Evolutionary conservation across 2,113 vertebrate species (phyloP).

Genomic region (Crotalus horridus): DNA sequence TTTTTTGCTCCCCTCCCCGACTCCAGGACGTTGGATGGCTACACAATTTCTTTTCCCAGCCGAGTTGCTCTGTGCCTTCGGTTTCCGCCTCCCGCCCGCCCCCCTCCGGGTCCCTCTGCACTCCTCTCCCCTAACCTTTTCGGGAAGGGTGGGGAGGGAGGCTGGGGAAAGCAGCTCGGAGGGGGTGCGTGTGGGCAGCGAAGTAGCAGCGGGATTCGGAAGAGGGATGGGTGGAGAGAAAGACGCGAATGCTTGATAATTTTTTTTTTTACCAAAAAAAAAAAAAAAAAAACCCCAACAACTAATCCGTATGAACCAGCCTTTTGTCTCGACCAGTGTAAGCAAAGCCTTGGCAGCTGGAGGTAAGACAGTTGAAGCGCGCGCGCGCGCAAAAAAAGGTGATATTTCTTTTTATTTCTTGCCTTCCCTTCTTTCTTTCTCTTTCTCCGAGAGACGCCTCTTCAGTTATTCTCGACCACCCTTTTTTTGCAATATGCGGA

Average conservation of each 20-base stretch:
- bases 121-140: background rate
- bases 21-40: background rate
- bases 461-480: background rate
- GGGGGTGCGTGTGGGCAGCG: slow-evolving; percentile 58
- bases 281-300: background rate
- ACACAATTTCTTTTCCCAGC: background rate
- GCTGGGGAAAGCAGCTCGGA: slow-evolving; percentile 22
- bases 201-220: background rate
- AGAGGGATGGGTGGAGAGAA: slow-evolving; percentile 34
- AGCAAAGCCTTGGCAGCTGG: background rate
- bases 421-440: background rate
- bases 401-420: background rate
- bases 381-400: background rate
- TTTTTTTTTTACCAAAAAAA: no score
- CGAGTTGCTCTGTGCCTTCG: background rate
- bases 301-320: slow-evolving; percentile 5
- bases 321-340: slow-evolving; percentile 1
- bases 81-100: background rate
- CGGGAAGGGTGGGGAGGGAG: background rate
- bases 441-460: background rate
- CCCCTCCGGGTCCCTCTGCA: background rate
- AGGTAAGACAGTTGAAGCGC: background rate
- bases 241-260: background rate
- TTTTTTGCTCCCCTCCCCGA: background rate
- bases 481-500: background rate